Evolutionary conservation across 2,797 vertebrate species (phyloP).

Genomic region (Gallirallus australis): DNA sequence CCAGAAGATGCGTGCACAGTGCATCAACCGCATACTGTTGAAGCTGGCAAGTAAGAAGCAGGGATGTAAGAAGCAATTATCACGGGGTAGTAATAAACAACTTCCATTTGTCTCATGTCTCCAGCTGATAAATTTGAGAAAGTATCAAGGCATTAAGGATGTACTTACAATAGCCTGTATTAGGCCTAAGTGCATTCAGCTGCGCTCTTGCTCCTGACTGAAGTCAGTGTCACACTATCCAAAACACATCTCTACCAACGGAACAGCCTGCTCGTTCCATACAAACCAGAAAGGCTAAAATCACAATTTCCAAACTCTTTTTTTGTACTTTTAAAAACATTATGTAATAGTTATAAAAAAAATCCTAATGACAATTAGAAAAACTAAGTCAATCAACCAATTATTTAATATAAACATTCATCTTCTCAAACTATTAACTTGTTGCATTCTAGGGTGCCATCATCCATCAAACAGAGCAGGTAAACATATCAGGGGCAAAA

Average conservation of each 20-base stretch:
- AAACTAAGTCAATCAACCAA: neutral
- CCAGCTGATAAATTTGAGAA: conserved; percentile 6
- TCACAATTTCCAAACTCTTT: neutral
- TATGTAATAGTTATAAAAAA: neutral
- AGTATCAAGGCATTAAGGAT: neutral
- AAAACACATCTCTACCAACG: neutral
- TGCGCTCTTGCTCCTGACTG: neutral
- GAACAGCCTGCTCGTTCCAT: neutral
- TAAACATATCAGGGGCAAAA: neutral
- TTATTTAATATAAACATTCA: neutral
- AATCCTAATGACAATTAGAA: neutral
- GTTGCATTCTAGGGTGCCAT: neutral
- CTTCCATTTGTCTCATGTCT: neutral
- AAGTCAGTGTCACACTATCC: neutral
- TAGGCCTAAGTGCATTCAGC: neutral
- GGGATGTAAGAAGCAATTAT: neutral
- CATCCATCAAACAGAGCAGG: neutral
- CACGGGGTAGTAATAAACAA: neutral
- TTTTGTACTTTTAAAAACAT: neutral
- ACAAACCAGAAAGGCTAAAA: neutral
- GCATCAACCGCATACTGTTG: neutral
- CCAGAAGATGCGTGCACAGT: neutral
- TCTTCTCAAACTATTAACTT: neutral
- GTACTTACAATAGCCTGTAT: neutral
- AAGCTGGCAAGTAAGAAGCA: neutral